A percentile compares a stretch with the other conserved stretches of the same genome.
Evolutionary conservation across 2,113 vertebrate genomes (phyloP).

Genomic region (Myotis brandtii): DNA sequence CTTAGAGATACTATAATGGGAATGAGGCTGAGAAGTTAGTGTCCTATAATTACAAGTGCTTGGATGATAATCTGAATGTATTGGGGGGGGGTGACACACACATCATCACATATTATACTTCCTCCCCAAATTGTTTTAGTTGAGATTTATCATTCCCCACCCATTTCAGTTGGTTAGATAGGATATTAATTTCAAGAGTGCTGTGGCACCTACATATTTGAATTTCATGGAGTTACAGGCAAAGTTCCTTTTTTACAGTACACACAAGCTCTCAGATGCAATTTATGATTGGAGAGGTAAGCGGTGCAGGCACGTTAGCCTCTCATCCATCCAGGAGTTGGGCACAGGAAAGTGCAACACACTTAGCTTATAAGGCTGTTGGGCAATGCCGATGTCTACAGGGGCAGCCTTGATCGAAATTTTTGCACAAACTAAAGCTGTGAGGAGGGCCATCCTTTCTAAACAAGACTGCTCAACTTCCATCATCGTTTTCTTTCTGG

Average conservation of each 20-base stretch:
- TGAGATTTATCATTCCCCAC: neutral
- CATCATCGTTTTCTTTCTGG: neutral
- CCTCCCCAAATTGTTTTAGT: neutral
- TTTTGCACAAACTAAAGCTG: neutral
- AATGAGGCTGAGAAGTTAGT: neutral
- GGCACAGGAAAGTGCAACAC: neutral
- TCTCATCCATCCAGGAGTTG: neutral
- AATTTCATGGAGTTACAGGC: neutral
- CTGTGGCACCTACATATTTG: neutral
- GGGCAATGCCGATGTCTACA: neutral
- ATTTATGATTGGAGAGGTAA: neutral
- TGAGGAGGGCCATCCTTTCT: neutral
- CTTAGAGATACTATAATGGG: neutral
- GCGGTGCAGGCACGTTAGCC: neutral
- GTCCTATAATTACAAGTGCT: neutral
- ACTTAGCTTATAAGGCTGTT: neutral
- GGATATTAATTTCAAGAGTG: slow-evolving; percentile 11
- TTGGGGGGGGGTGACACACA: neutral
- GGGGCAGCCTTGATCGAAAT: neutral
- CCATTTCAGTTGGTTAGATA: neutral
- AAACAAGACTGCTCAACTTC: neutral
- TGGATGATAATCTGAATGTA: neutral
- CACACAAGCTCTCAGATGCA: neutral
- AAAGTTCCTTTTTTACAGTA: neutral
- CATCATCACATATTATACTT: neutral